Evolutionary conservation across 2,113 vertebrate genomes (phyloP).

Genomic region (Centrocercus urophasianus): DNA sequence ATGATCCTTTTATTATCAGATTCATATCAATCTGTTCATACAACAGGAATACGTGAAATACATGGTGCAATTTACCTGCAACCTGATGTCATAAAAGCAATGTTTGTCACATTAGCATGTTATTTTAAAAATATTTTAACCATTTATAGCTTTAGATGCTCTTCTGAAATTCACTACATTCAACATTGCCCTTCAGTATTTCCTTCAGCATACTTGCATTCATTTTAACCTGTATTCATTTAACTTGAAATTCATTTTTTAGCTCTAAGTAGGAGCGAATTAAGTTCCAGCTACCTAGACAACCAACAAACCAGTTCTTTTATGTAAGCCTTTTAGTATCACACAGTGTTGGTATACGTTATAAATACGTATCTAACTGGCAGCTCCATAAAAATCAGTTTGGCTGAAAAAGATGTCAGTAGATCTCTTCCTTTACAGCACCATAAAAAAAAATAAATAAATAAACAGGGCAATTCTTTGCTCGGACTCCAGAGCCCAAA

Average conservation of each 20-base stretch:
- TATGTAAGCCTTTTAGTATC: neutral
- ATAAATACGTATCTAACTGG: neutral
- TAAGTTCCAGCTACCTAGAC: neutral
- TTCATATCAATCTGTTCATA: neutral
- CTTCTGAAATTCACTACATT: neutral
- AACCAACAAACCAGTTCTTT: neutral
- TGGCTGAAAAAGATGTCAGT: neutral
- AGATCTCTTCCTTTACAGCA: neutral
- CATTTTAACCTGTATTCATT: constrained; percentile 2
- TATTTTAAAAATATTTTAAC: neutral
- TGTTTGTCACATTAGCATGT: neutral
- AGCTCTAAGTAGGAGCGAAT: neutral
- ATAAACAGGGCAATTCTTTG: neutral
- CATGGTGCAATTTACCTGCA: neutral
- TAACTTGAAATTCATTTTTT: neutral
- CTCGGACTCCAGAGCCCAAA: neutral
- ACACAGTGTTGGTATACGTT: neutral
- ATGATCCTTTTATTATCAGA: neutral
- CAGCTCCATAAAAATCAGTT: neutral
- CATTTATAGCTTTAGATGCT: neutral
- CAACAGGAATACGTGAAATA: neutral
- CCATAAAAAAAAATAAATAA: neutral
- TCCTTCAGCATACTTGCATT: neutral
- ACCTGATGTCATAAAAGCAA: neutral
- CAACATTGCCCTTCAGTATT: neutral